These are phyloP conservation scores for Probaryconus sp. DNA, from an alignment of 1,140 invertebrate species.

Conservation along the genomic window DNA sequence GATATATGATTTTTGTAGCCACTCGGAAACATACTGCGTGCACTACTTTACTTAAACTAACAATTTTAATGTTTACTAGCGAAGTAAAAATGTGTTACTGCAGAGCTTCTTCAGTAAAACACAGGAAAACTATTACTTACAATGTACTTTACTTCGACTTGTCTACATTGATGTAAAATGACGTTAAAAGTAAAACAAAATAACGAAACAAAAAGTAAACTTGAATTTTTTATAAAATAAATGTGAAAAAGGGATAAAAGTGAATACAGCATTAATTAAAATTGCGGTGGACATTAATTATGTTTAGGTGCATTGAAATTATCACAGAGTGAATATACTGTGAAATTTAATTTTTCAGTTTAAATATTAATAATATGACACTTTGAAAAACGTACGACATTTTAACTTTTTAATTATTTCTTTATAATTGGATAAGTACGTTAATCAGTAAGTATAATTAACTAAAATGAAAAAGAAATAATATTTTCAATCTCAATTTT, in stretches of 20 bases:
- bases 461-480: slow-evolving; percentile 10
- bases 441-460: slow-evolving; percentile 23
- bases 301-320: too few species aligned
- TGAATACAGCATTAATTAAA: too few species aligned
- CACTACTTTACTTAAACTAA: slow-evolving; percentile 53
- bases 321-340: too few species aligned
- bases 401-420: too few species aligned
- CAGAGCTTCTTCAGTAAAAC: slow-evolving; percentile 33
- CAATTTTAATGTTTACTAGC: slow-evolving; percentile 49
- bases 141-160: slow-evolving; percentile 55
- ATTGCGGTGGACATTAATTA: too few species aligned
- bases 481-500: slow-evolving; percentile 42
- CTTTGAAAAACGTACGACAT: too few species aligned
- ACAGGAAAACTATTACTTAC: slow-evolving; percentile 33
- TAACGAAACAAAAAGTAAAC: slow-evolving; percentile 34
- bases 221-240: too few species aligned
- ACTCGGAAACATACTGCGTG: slow-evolving; percentile 40
- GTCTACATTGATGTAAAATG: slow-evolving; percentile 8
- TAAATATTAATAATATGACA: too few species aligned
- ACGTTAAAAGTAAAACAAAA: slow-evolving; percentile 42
- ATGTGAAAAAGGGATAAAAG: too few species aligned
- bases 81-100: slow-evolving; percentile 56
- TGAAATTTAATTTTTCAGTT: too few species aligned
- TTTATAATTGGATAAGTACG: slow-evolving; percentile 27
- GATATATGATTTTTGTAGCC: slow-evolving; percentile 43